Evolutionary conservation across 2,113 vertebrate genomes (phyloP), one percentile per base, ranked within the genome.

Genomic region (Pseudopodoces humilis): DNA sequence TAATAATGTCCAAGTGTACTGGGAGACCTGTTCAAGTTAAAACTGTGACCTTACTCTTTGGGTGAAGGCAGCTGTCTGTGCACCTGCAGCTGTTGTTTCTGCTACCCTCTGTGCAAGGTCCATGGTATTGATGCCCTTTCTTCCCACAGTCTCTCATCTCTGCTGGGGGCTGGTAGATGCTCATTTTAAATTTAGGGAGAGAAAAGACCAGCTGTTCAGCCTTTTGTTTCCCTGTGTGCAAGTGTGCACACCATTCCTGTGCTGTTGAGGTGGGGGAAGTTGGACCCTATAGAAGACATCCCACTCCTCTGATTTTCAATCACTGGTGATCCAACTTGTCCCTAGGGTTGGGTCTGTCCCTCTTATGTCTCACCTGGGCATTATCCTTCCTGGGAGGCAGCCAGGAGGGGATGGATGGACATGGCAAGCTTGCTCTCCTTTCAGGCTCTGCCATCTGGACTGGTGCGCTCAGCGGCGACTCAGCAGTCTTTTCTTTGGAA

Each of bases 401-500:
- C 35, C 1, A 6, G 80, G 85, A 71, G n/a, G 37, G 59, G 46
- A 52, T 22, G 71, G 50, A 33, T 49, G 49, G 83, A 72, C 27
- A 25, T 2, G 0, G 19, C 13, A 67, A 72, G 17, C 49, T 90
- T 7, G 4, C 76, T 94, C 37, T 90, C 55, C 27, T 96, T 96
- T 47, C 74, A 97, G 97, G 83, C 71, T 85, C 72, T 68, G 64
- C 7, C 41, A 6, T 56, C 83, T 3, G 14, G 39, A 94, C 35
- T 0, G 1, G 56, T 37, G 96, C 37, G 2, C 69, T 95, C 50
- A 94, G 87, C 0, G 96, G 97, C 0, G 33, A 81, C 69, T 92
- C 88, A 37, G 92, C 91, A 41, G 58, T 78, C 9, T 95, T 97
- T 85, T 41, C 95, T 74, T 23, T 97, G 91, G 86, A 79, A 84